These are phyloP conservation scores for Spodoptera litura DNA, from an alignment of 1,140 invertebrate species.

Conservation along the genomic window DNA sequence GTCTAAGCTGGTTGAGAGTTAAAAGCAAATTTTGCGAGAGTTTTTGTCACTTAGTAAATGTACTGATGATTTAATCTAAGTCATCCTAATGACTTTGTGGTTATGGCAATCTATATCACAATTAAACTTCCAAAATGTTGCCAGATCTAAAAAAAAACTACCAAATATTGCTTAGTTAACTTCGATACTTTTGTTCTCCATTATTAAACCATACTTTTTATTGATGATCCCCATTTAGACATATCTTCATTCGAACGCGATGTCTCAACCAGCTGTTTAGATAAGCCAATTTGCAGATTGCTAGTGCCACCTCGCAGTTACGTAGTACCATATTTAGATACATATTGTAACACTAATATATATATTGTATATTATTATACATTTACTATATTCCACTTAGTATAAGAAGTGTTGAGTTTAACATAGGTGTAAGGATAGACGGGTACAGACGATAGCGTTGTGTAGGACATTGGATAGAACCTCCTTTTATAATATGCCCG, in stretches of 20 bases:
- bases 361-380: constrained; percentile 49
- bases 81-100: too few species aligned
- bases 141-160: too few species aligned
- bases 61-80: too few species aligned
- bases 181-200: too few species aligned
- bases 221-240: neutral
- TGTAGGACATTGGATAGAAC: constrained; percentile 56
- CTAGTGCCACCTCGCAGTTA: constrained; percentile 80
- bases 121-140: too few species aligned
- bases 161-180: too few species aligned
- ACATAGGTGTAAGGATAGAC: constrained; percentile 71
- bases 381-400: constrained; percentile 82
- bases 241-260: neutral
- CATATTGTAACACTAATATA: constrained; percentile 53
- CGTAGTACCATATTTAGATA: constrained; percentile 70
- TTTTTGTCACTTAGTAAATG: too few species aligned
- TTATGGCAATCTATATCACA: too few species aligned
- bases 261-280: constrained; percentile 20
- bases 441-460: constrained; percentile 62
- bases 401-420: constrained; percentile 75
- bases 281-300: constrained; percentile 66
- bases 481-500: constrained; percentile 74
- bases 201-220: neutral
- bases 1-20: constrained; percentile 20
- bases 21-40: neutral